Percentiles rank a stretch among this genome's conserved stretches.
Conservation (phyloP, 2,113 vertebrate species). For the Ophthalmolycus amberensis region DNA sequence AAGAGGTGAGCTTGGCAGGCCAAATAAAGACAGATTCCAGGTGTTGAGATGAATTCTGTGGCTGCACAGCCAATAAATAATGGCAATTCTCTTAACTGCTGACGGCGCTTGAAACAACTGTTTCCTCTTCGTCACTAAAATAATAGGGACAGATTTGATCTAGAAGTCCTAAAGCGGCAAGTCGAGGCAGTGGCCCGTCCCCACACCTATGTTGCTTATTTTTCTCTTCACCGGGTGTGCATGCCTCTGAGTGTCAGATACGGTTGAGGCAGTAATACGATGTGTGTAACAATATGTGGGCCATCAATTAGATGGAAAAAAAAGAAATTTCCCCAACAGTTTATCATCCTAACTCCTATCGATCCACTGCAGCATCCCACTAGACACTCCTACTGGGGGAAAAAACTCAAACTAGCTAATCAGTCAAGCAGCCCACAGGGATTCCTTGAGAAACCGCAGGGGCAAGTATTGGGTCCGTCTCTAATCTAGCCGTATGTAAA, state of each 20-base stretch:
- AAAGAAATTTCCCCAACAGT: conserved; percentile 66
- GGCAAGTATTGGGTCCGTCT: conserved; percentile 70
- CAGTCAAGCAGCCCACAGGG: conserved; percentile 77
- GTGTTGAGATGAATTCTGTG: conserved; percentile 62
- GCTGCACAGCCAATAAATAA: conserved; percentile 69
- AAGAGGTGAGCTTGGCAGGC: conserved; percentile 45
- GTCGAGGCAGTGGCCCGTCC: conserved; percentile 30
- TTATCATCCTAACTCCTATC: conserved; percentile 79
- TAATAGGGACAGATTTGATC: conserved; percentile 67
- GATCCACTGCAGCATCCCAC: conserved; percentile 73
- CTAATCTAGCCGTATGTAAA: conserved; percentile 78
- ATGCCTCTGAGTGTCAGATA: conserved; percentile 45
- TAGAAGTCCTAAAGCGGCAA: conserved; percentile 46
- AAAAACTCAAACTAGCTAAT: conserved; percentile 80
- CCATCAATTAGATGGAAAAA: conserved; percentile 62
- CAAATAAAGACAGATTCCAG: conserved; percentile 71
- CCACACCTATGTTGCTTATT: conserved; percentile 38
- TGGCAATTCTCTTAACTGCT: conserved; percentile 65
- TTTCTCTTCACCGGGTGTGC: conserved; percentile 25
- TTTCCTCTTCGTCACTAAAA: conserved; percentile 67
- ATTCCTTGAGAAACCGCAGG: conserved; percentile 75
- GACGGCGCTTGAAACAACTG: conserved; percentile 72
- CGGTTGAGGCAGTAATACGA: conserved; percentile 33
- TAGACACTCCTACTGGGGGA: conserved; percentile 61
- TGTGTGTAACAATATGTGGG: conserved; percentile 47